Evolutionary conservation across 2,797 vertebrate genomes (phyloP).

Genomic region (Paguma larvata): DNA sequence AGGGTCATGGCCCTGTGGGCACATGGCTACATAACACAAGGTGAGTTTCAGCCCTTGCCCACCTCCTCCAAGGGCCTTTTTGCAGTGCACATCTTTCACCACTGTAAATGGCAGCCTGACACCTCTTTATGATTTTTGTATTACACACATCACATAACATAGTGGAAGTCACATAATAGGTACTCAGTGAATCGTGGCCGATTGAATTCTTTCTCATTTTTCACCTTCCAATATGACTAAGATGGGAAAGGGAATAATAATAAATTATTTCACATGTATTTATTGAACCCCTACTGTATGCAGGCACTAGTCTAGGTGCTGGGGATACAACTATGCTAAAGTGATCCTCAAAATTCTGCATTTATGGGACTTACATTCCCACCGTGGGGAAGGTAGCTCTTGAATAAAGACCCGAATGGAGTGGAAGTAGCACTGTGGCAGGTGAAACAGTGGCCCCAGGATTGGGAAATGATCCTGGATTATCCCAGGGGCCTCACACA

Average conservation of each 20-base stretch:
- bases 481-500: no score
- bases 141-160: conserved; percentile 56
- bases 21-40: neutral
- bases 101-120: neutral
- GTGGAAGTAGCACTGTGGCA: neutral
- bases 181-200: conserved; percentile 11
- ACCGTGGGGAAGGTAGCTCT: neutral
- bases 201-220: conserved; percentile 47
- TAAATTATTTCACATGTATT: conserved; percentile 10
- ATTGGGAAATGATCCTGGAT: no score
- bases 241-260: neutral
- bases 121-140: conserved; percentile 14
- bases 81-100: neutral
- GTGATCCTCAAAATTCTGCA: neutral
- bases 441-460: neutral
- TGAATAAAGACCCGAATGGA: neutral
- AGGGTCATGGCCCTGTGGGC: neutral
- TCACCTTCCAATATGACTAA: conserved; percentile 46
- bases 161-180: conserved; percentile 44
- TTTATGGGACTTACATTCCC: neutral
- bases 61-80: neutral
- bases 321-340: neutral
- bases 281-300: neutral
- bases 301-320: neutral
- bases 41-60: neutral